Conservation (phyloP, 2,113 vertebrate genomes). For the Arenaria interpres region DNA sequence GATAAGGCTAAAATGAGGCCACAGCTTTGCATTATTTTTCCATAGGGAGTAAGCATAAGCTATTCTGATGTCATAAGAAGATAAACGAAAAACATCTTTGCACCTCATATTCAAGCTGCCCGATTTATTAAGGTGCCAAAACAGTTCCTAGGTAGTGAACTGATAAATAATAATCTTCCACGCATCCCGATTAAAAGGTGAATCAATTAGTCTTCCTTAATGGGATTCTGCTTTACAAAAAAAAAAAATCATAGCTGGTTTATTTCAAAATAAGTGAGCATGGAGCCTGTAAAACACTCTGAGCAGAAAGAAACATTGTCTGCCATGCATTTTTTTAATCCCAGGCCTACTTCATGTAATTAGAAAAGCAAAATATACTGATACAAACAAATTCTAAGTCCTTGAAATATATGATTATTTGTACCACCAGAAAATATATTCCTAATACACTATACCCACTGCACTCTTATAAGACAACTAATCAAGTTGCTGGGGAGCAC, state of each 20-base stretch:
- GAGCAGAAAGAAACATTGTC: background rate
- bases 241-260: background rate
- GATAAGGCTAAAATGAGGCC: background rate
- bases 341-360: background rate
- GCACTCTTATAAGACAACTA: background rate
- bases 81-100: background rate
- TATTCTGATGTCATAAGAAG: background rate
- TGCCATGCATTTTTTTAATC: background rate
- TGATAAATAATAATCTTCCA: constrained; percentile 26
- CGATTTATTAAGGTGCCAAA: background rate
- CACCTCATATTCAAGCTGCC: background rate
- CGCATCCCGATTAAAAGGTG: constrained; percentile 32
- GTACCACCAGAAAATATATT: background rate
- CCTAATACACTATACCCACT: background rate
- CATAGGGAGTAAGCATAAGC: background rate
- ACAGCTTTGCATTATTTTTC: background rate
- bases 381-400: background rate
- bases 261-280: background rate
- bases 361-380: background rate
- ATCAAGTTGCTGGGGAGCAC: background rate
- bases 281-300: background rate
- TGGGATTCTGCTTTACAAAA: background rate
- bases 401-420: background rate
- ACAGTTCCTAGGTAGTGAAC: background rate
- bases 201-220: constrained; percentile 48